Evolutionary conservation across 2,113 vertebrate genomes (phyloP).

Genomic region (Tragelaphus scriptus): DNA sequence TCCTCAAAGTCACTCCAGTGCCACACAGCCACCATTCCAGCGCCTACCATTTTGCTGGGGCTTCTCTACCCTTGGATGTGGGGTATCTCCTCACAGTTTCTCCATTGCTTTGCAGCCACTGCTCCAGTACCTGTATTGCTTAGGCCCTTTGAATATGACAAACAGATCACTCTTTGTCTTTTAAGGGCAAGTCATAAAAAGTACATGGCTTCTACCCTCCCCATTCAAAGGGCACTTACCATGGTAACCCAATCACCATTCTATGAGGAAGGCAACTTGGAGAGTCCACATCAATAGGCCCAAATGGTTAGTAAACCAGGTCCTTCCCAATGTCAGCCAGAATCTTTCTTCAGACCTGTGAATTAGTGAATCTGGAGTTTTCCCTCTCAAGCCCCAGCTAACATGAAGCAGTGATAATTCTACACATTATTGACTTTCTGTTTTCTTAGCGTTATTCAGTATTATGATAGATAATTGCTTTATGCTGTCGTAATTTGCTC

Average conservation of each 20-base stretch:
- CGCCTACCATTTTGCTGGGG: not conserved
- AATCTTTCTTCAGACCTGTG: not conserved
- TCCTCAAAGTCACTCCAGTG: not conserved
- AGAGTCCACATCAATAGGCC: not conserved
- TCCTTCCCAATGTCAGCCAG: not conserved
- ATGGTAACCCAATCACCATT: not conserved
- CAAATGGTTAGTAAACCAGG: not conserved
- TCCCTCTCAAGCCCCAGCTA: not conserved
- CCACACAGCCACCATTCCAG: not conserved
- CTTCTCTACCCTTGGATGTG: not conserved
- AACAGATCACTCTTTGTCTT: not conserved
- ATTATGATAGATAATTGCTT: not conserved
- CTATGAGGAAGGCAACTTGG: not conserved
- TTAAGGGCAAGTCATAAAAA: not conserved
- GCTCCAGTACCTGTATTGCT: not conserved
- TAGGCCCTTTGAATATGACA: not conserved
- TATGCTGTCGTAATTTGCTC: not conserved
- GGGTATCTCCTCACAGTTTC: not conserved
- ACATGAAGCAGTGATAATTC: not conserved
- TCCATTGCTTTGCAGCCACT: not conserved
- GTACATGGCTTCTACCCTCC: not conserved
- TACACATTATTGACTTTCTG: not conserved
- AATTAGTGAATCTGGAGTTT: not conserved
- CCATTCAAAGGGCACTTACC: not conserved
- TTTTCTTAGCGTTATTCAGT: not conserved